Base-by-base conservation (phyloP, 2,113 vertebrate genomes). In the Pygoscelis antarcticus region DNA sequence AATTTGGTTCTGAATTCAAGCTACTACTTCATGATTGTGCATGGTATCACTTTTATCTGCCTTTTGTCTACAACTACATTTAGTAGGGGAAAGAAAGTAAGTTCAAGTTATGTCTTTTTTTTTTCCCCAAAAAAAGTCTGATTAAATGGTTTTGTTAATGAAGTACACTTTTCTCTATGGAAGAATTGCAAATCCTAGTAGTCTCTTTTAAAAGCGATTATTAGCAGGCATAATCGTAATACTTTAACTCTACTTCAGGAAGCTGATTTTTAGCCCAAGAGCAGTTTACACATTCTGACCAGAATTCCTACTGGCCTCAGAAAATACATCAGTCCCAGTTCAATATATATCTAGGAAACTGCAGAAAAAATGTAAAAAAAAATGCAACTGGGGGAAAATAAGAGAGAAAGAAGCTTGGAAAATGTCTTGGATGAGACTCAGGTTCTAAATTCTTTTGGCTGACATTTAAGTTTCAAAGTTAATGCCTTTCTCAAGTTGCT, bases 381-480 rank as follows among this genome's bases (percentile, higher is more conserved):
- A 94, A 95, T 93, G 81, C 55, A 91, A 72, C 83, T 82, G 9
- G 74, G 88, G 93, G 51, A 47, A 95, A 94, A 94, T 86, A 93
- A 85, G 90, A 81, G 36, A 80, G 91, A 71, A 78, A 29, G 61
- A 92, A 88, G 90, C 75, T 79, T 80, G 40, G 71, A 83, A 93
- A 91, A 91, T 89, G 49, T 85, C 86, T 96, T 97, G 95, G 91
- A 91, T 86, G 79, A 91, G 75, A 71, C 87, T 96, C 75, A 52
- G 77, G 76, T 83, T 89, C 93, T 91, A 76, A 93, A 92, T 95
- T 96, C 81, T 92, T 96, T 96, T 97, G 95, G 95, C 94, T 97
- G 96, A 93, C 89, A 84, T 94, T 93, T 97, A 96, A 71, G 76
- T 94, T 96, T 93, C 89, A 91, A 94, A 97, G 90, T 93, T 85